A percentile compares a stretch with the other conserved stretches of the same genome.
Evolutionary conservation across 2,113 vertebrate species (phyloP).

Genomic region (Pseudopipra pipra): DNA sequence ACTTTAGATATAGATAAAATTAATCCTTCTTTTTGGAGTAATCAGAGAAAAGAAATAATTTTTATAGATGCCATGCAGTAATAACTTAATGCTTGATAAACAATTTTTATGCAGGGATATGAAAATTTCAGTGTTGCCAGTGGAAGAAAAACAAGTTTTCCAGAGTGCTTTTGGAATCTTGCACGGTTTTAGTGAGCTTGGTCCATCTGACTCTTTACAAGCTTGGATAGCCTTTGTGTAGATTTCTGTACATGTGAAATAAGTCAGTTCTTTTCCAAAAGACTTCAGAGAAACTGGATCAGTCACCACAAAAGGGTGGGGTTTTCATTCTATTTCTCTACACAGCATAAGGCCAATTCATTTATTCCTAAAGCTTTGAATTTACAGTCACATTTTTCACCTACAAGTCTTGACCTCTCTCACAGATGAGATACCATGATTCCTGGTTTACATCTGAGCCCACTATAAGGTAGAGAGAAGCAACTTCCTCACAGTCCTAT

Average conservation of each 20-base stretch:
- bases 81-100: conserved; percentile 18
- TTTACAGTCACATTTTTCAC: neutral
- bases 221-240: conserved; percentile 12
- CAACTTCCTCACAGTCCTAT: neutral
- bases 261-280: conserved; percentile 18
- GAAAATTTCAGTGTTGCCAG: neutral
- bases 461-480: neutral
- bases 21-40: neutral
- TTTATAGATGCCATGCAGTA: neutral
- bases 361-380: neutral
- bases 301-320: neutral
- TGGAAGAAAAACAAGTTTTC: conserved; percentile 11
- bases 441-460: neutral
- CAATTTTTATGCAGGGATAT: neutral
- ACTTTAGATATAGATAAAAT: neutral
- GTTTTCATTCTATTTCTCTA: neutral
- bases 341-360: neutral
- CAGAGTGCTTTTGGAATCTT: conserved; percentile 25
- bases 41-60: neutral
- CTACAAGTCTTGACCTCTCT: neutral
- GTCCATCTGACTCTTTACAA: conserved; percentile 17
- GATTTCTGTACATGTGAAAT: conserved; percentile 25
- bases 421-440: neutral
- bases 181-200: neutral
- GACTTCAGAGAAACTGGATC: conserved; percentile 7